Evolutionary conservation across 2,888 invertebrate genomes (phyloP).

Genomic region (Criorhina ranunculi): DNA sequence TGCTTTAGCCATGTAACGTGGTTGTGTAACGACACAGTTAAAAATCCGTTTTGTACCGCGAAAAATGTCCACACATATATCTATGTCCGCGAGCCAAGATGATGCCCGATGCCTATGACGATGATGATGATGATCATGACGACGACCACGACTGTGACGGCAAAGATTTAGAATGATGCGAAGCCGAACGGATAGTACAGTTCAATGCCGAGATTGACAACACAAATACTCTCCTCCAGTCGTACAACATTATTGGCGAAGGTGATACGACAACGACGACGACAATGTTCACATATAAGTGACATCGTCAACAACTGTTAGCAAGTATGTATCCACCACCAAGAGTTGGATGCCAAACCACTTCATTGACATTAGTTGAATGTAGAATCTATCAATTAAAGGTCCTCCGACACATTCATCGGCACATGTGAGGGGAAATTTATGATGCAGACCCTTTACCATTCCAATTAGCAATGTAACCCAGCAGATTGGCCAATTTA

Average conservation of each 20-base stretch:
- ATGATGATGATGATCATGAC: constrained; percentile 45
- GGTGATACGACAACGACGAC: constrained; percentile 59
- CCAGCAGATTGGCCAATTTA: constrained; percentile 40
- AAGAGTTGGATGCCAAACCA: constrained; percentile 46
- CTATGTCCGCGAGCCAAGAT: constrained; percentile 23
- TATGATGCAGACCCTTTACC: constrained; percentile 32
- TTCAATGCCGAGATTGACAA: constrained; percentile 61
- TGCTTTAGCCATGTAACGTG: constrained; percentile 53
- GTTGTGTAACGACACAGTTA: constrained; percentile 70
- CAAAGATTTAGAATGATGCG: constrained; percentile 70
- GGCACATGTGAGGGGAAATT: constrained; percentile 28
- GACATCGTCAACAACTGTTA: constrained; percentile 75
- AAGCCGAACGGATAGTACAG: constrained; percentile 26
- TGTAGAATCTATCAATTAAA: constrained; percentile 64
- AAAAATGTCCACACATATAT: constrained; percentile 43
- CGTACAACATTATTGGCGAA: constrained; percentile 69
- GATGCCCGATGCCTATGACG: constrained; percentile 41
- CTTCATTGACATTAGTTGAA: constrained; percentile 57
- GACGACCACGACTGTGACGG: constrained; percentile 53
- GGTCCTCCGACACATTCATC: constrained; percentile 13
- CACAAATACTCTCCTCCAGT: constrained; percentile 60
- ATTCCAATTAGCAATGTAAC: constrained; percentile 71
- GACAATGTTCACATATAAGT: constrained; percentile 65
- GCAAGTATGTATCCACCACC: constrained; percentile 58
- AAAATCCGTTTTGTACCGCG: constrained; percentile 61